These are phyloP conservation scores for Iselma pallidipennis DNA, from an alignment of 2,888 invertebrate genomes.

Conservation along the genomic window DNA sequence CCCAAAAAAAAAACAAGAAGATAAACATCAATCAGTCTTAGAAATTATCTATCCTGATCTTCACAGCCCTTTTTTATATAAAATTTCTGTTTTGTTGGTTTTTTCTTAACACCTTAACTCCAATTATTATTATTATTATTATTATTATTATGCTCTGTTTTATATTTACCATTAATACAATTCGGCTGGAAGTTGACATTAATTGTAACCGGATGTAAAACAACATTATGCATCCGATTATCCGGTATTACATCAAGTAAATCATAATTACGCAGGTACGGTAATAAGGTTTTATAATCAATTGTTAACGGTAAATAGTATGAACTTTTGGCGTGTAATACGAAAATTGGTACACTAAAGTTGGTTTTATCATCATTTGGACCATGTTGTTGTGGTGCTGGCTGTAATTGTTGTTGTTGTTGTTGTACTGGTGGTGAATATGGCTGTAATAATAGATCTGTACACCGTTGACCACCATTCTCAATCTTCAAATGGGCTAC, in stretches of 20 bases:
- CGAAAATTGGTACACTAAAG: constrained; percentile 82
- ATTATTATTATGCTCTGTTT: constrained; percentile 33
- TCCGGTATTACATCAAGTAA: constrained; percentile 60
- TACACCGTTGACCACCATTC: constrained; percentile 10
- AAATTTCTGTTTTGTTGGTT: not conserved
- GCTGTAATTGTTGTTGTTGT: too few relatives aligned
- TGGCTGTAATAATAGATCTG: constrained; percentile 23
- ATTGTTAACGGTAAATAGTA: constrained; percentile 88
- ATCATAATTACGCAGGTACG: constrained; percentile 68
- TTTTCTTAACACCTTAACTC: constrained; percentile 11
- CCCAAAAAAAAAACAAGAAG: too few relatives aligned
- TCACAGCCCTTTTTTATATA: constrained; percentile 43
- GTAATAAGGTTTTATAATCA: constrained; percentile 72
- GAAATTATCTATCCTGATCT: constrained; percentile 43
- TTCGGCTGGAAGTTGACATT: constrained; percentile 74
- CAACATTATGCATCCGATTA: constrained; percentile 60
- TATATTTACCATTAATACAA: constrained; percentile 34
- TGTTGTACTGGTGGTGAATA: constrained; percentile 29
- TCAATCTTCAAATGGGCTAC: constrained; percentile 35
- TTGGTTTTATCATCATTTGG: constrained; percentile 41
- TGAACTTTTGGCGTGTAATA: constrained; percentile 83
- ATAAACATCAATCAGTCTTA: constrained; percentile 42
- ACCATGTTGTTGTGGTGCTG: constrained; percentile 21
- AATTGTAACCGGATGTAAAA: constrained; percentile 85
- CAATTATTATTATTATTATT: constrained; percentile 27